Conservation (phyloP, 2,797 vertebrate genomes). For the Gambelia wislizenii region DNA sequence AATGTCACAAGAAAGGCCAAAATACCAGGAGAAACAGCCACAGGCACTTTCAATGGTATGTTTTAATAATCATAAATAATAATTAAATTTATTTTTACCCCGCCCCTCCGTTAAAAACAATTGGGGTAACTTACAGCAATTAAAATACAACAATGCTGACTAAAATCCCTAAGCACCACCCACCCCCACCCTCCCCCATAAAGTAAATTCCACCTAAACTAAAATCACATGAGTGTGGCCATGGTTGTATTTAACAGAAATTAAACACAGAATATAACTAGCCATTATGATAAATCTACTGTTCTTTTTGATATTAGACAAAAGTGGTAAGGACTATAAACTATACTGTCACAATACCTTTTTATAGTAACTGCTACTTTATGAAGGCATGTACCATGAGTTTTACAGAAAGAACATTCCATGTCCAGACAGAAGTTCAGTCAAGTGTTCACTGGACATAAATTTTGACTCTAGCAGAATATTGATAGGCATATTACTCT, state of each 20-base stretch:
- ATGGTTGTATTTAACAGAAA: constrained; percentile 10
- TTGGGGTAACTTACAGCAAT: too few relatives aligned
- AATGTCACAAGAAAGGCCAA: neutral
- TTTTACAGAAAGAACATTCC: constrained; percentile 1
- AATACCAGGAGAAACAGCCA: neutral
- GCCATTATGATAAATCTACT: constrained; percentile 22
- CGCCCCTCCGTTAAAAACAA: too few relatives aligned
- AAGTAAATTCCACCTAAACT: too few relatives aligned
- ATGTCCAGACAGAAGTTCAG: neutral
- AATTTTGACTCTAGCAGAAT: neutral
- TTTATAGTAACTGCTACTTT: constrained; percentile 23
- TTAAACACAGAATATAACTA: constrained; percentile 26
- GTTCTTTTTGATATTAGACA: constrained; percentile 17
- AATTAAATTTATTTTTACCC: too few relatives aligned
- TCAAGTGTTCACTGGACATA: neutral
- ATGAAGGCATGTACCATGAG: neutral
- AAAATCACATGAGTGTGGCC: neutral
- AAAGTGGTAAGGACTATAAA: constrained; percentile 32
- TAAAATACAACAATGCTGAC: too few relatives aligned
- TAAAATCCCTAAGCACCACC: too few relatives aligned
- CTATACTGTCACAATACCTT: constrained; percentile 17
- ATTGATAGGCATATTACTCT: neutral
- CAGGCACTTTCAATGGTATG: too few relatives aligned
- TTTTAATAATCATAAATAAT: too few relatives aligned
- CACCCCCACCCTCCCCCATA: too few relatives aligned